Evolutionary conservation across 2,113 vertebrate species (phyloP).

Genomic region (Seriola rivoliana): DNA sequence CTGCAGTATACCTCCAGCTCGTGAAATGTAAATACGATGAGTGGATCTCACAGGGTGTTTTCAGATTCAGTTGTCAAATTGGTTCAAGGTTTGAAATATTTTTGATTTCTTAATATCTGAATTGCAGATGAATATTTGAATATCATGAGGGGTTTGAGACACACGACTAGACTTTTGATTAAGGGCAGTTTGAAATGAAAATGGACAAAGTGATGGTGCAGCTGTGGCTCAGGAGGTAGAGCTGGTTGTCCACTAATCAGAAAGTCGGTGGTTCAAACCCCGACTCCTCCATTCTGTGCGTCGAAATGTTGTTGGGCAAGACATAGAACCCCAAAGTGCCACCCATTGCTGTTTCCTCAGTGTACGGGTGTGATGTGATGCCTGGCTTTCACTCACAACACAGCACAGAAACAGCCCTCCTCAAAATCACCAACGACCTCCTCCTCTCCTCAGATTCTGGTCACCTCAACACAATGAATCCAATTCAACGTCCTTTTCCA

Average conservation of each 20-base stretch:
- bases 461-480: not conserved
- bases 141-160: not conserved
- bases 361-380: too few species aligned
- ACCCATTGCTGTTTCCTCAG: too few species aligned
- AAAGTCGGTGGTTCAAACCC: too few species aligned
- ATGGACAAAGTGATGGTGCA: not conserved
- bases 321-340: too few species aligned
- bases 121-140: not conserved
- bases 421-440: too few species aligned
- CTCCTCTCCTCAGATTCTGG: not conserved
- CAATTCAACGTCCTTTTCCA: too few species aligned
- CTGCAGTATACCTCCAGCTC: not conserved
- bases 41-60: slow-evolving; percentile 2
- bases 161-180: not conserved
- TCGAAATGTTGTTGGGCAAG: too few species aligned
- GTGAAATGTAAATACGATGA: slow-evolving; percentile 1
- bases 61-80: not conserved
- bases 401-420: too few species aligned
- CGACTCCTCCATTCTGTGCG: too few species aligned
- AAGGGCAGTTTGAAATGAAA: not conserved
- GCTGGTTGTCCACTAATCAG: too few species aligned
- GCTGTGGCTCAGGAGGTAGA: too few species aligned
- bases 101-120: not conserved
- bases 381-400: too few species aligned
- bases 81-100: not conserved